Evolutionary conservation across 2,888 invertebrate species (phyloP), one percentile per base, ranked within the genome.

Genomic region (Cantharis lateralis): DNA sequence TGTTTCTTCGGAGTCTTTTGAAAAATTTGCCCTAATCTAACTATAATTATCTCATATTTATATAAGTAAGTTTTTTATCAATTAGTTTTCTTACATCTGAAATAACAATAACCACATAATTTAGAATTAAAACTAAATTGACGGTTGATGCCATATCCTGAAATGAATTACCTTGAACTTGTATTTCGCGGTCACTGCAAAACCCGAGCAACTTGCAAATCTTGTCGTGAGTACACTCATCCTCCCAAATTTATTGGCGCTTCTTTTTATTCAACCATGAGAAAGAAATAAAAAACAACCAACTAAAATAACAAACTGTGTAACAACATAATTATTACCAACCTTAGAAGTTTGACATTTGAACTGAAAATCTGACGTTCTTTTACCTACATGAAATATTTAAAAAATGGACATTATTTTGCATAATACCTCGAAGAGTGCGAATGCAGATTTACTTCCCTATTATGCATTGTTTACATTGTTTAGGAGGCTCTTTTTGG

Each of bases 151-250:
- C 72, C 72, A 79, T 76, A 77, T 74, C 75, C 76, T 68, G 72
- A 80, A 74, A 71, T 75, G 74, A 76, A 78, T 75, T 75, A 63
- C 78, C 78, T 78, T 78, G 78, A 78, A 78, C 78, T 78, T 78
- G 69, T 76, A 78, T 75, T 77, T 78, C 78, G 72, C 78, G 78
- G 78, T 70, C 78, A 78, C 70, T 72, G 75, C 62, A 72, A 73
- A 69, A 74, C 68, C 71, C 66, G 24, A 75, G 68, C 71, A 75
- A 72, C 72, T 78, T 78, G 78, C 78, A 75, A 75, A 78, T 77
- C 77, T 74, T 73, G 71, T 77, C 74, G 70, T 69, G 70, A 70
- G 76, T 72, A 73, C 70, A 68, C 68, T 66, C 64, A 66, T 66
- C 18, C 64, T 24, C 18, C 64, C 64, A 18, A 66, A 66, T 66